Evolutionary conservation across 2,113 vertebrate genomes (phyloP).

Genomic region (Salminus brasiliensis): DNA sequence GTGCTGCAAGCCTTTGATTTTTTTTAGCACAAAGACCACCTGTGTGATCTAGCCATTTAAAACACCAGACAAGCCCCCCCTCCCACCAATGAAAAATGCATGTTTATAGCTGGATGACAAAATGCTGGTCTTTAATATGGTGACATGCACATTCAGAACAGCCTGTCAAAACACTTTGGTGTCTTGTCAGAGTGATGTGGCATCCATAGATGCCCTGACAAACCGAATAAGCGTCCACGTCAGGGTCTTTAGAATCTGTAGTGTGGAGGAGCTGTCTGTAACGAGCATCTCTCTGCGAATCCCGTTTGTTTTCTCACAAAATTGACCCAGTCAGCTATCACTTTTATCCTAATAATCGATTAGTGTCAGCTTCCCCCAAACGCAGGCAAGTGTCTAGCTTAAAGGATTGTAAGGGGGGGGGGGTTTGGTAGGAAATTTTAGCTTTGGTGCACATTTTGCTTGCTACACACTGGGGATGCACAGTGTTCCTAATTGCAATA

Average conservation of each 20-base stretch:
- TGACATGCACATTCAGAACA: slow-evolving; percentile 18
- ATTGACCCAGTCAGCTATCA: not conserved
- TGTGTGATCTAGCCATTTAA: slow-evolving; percentile 45
- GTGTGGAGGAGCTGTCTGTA: not conserved
- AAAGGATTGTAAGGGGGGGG: not conserved
- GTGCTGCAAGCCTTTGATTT: slow-evolving; percentile 52
- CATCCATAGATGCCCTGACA: slow-evolving; percentile 42
- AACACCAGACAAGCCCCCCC: slow-evolving; percentile 34
- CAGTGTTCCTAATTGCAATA: not conserved
- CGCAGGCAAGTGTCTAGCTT: not conserved
- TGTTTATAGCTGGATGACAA: slow-evolving; percentile 39
- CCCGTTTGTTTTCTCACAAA: not conserved
- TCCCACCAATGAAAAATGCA: slow-evolving; percentile 23
- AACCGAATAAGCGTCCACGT: slow-evolving; percentile 39
- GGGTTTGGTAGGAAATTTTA: not conserved
- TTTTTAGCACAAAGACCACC: slow-evolving; percentile 55
- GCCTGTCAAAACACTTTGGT: slow-evolving; percentile 49
- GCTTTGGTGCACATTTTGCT: not conserved
- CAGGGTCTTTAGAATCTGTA: not conserved
- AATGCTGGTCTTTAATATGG: slow-evolving; percentile 17
- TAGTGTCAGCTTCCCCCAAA: not conserved
- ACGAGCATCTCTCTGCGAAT: not conserved
- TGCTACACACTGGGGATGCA: too few species aligned
- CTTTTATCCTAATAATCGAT: not conserved
- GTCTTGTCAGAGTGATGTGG: slow-evolving; percentile 38